Evolutionary conservation across 2,888 invertebrate genomes (phyloP).

Genomic region (Troilus luridus): DNA sequence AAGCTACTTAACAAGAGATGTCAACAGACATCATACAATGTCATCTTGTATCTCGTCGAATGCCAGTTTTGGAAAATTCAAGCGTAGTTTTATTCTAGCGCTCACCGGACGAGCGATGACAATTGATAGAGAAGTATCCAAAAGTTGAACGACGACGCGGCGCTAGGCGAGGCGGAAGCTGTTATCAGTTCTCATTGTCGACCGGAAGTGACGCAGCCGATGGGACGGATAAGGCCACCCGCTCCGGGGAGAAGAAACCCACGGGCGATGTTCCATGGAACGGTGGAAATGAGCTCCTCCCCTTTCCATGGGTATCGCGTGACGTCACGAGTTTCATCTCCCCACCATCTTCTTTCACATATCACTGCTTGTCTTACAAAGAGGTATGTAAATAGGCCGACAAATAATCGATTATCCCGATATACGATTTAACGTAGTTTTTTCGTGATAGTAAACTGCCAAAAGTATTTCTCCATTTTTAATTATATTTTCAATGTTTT

Average conservation of each 20-base stretch:
- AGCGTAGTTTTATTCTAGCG: not conserved
- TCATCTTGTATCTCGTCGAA: not conserved
- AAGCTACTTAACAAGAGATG: not conserved
- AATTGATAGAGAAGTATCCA: not conserved
- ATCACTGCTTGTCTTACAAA: slow-evolving; percentile 33
- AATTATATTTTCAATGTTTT: slow-evolving; percentile 23
- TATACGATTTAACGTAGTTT: not conserved
- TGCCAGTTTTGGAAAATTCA: not conserved
- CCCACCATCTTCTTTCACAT: slow-evolving; percentile 16
- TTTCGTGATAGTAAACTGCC: slow-evolving; percentile 52
- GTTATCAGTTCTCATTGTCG: not conserved
- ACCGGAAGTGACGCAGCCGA: not conserved
- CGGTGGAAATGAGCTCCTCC: slow-evolving; percentile 53
- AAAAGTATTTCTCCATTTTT: not conserved
- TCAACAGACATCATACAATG: not conserved
- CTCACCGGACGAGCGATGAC: not conserved
- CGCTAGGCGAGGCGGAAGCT: not conserved
- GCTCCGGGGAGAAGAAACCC: not conserved
- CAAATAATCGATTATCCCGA: not conserved
- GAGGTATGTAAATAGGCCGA: slow-evolving; percentile 34
- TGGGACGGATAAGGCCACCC: not conserved
- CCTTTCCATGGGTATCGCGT: slow-evolving; percentile 10
- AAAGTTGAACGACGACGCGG: not conserved
- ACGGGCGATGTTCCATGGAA: not conserved
- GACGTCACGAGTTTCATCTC: slow-evolving; percentile 26